Conservation (phyloP, 2,797 vertebrate genomes). For the Florisuga fusca region DNA sequence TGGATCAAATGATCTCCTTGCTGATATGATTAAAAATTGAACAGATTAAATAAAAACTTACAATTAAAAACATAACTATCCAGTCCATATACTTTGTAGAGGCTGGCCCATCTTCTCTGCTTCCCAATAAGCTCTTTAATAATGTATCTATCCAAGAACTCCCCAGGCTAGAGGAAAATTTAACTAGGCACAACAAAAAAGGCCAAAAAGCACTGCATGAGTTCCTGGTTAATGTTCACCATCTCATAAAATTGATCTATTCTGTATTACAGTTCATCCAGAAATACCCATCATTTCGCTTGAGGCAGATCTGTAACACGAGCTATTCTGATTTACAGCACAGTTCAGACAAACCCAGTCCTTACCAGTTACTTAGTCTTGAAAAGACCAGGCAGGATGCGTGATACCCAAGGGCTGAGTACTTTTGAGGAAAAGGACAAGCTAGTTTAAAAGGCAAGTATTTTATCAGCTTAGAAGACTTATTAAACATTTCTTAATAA, state of each 20-base stretch:
- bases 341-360: neutral
- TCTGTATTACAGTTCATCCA: neutral
- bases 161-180: neutral
- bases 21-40: neutral
- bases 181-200: neutral
- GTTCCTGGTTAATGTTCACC: neutral
- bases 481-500: neutral
- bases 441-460: neutral
- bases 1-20: neutral
- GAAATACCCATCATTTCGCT: neutral
- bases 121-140: neutral
- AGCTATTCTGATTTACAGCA: neutral
- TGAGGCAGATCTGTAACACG: neutral
- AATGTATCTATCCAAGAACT: neutral
- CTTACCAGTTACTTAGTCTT: neutral
- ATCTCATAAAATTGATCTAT: neutral
- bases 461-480: neutral
- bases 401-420: neutral
- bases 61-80: neutral
- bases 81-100: rapidly evolving
- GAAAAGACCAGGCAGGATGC: neutral
- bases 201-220: neutral
- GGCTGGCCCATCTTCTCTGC: neutral
- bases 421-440: neutral
- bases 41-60: neutral